Base-by-base conservation (phyloP, 2,113 vertebrate genomes). In the Macaca mulatta region DNA sequence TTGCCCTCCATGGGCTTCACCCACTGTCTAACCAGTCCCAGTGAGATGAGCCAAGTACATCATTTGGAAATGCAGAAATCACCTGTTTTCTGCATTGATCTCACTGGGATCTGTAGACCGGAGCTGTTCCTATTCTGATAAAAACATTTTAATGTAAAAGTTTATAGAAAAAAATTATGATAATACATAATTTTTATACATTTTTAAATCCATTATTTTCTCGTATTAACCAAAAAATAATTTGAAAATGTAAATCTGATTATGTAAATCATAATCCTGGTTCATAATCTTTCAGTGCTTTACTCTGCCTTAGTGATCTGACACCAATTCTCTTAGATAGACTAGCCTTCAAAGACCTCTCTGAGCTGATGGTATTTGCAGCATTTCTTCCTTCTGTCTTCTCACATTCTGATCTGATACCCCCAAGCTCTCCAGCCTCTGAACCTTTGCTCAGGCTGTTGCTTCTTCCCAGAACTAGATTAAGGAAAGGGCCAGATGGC, bases 401-500 rank as follows among this genome's bases (percentile, higher is more conserved):
- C 35, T 94, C 72, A 17, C 43, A 40, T 78, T 94, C 86, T 11
- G 17, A 12, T 43, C 35, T 43, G 81, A 96, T 59, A 92, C 17
- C 30, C 50, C 17, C 25, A 87, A 77, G 70, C 61, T 89, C 96
- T 92, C 52, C 35, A 67, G 84, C 6, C 79, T 94, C 93, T 74
- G 57, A 87, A 94, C 20, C 81, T 90, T 96, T 81, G 80, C 90
- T 94, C 69, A 90, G 79, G 50, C 79, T 96, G 45, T 92, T 96
- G 83, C 50, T 95, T 89, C 94, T 96, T 96, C 70, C 55, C 75
- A 96, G 83, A 81, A 59, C 50, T 85, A 25, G 55, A 64, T 90
- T 84, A 93, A 85, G 27, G 70, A 48, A 9, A 77, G n/a, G 70
- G 61, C 97, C 95, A 96, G 94, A 93, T 95, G 96, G 94, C 82